Percentiles rank a stretch among this genome's conserved stretches.
Conservation (phyloP, 2,113 vertebrate genomes). For the Sylvietta virens region DNA sequence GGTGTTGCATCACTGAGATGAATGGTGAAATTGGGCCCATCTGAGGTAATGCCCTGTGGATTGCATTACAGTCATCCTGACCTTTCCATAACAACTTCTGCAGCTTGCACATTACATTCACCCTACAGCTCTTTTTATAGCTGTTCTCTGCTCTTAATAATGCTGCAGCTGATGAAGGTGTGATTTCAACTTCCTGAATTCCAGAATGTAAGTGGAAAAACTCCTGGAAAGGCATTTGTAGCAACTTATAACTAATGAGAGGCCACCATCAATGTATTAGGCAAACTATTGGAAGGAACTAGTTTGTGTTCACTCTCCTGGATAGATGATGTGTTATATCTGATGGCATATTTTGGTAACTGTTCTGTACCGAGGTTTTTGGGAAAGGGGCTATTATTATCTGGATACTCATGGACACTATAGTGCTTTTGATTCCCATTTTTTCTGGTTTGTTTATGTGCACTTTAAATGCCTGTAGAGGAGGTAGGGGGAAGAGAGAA, state of each 20-base stretch:
- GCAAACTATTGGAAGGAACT: background rate
- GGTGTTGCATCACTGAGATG: background rate
- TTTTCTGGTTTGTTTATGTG: background rate
- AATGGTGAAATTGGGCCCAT: background rate
- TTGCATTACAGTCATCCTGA: background rate
- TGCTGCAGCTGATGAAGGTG: background rate
- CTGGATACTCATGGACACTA: background rate
- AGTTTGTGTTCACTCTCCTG: background rate
- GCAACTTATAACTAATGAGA: background rate
- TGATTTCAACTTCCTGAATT: background rate
- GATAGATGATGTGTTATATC: background rate
- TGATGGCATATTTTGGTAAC: background rate
- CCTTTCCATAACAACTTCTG: background rate
- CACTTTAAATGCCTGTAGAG: background rate
- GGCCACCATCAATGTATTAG: background rate
- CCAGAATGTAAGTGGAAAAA: background rate
- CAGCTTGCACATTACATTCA: background rate
- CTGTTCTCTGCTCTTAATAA: background rate
- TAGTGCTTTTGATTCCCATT: background rate
- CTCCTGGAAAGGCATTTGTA: background rate
- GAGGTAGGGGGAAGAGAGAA: background rate
- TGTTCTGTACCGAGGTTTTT: background rate
- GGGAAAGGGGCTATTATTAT: background rate
- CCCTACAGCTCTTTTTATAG: background rate
- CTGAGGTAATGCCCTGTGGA: background rate